Percentiles rank a stretch among this genome's conserved stretches.
Evolutionary conservation across 2,113 vertebrate species (phyloP).

Genomic region (Tragelaphus imberbis): DNA sequence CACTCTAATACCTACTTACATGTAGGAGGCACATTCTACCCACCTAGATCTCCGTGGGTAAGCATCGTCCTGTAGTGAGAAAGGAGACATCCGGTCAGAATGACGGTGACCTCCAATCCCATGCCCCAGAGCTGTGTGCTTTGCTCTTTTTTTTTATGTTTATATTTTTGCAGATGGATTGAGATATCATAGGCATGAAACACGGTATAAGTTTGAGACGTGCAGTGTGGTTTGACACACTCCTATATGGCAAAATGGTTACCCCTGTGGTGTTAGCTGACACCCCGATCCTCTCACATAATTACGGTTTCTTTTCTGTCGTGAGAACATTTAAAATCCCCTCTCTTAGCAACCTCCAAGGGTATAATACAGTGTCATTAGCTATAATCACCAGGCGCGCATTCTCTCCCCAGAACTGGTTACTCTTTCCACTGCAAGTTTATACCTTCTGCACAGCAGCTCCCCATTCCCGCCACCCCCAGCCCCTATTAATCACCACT

Average conservation of each 20-base stretch:
- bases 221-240: background rate
- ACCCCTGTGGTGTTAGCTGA: background rate
- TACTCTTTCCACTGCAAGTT: background rate
- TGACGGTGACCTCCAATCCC: accelerated
- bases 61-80: background rate
- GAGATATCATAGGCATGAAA: background rate
- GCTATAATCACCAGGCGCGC: background rate
- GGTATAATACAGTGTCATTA: background rate
- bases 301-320: background rate
- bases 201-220: background rate
- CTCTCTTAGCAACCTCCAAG: background rate
- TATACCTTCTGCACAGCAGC: no score
- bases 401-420: background rate
- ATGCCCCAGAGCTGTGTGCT: accelerated
- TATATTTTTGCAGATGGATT: background rate
- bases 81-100: background rate
- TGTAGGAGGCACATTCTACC: accelerated
- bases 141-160: background rate
- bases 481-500: background rate
- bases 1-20: accelerated
- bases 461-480: background rate
- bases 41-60: accelerated
- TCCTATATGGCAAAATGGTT: accelerated
- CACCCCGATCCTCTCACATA: background rate
- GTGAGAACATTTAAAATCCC: background rate